Conservation (phyloP, 1,140 invertebrate genomes). For the Cheumatopsyche charites region DNA sequence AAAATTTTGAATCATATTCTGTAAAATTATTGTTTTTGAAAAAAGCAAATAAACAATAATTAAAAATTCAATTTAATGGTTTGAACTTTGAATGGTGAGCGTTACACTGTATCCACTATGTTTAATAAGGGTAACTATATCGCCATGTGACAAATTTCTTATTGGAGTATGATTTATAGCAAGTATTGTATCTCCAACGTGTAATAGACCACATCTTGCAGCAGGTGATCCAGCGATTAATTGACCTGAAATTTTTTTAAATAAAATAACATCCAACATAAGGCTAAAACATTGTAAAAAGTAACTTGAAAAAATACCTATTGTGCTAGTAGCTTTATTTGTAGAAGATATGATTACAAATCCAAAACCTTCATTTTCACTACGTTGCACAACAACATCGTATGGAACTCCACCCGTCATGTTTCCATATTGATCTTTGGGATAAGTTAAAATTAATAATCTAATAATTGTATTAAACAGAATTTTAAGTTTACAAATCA, state of each 20-base stretch:
- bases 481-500: not conserved
- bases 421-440: conserved; percentile 50
- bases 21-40: too few relatives aligned
- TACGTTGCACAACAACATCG: conserved; percentile 86
- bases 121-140: conserved; percentile 94
- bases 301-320: conserved; percentile 75
- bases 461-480: not conserved
- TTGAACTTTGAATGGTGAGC: conserved; percentile 72
- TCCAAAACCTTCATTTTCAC: conserved; percentile 96
- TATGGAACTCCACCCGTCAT: conserved; percentile 63
- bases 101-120: conserved; percentile 91
- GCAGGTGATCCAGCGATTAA: conserved; percentile 96
- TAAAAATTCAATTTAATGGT: conserved; percentile 13
- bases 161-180: conserved; percentile 95
- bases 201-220: conserved; percentile 85
- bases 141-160: conserved; percentile 90
- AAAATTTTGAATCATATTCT: too few relatives aligned
- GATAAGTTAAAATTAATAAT: too few relatives aligned
- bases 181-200: conserved; percentile 94
- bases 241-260: conserved; percentile 67
- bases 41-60: too few relatives aligned
- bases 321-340: conserved; percentile 82
- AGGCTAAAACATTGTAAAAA: conserved; percentile 5
- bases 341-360: conserved; percentile 98
- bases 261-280: conserved; percentile 8